Base-by-base conservation (phyloP, 2,797 vertebrate species). In the Kryptolebias ocellatus region DNA sequence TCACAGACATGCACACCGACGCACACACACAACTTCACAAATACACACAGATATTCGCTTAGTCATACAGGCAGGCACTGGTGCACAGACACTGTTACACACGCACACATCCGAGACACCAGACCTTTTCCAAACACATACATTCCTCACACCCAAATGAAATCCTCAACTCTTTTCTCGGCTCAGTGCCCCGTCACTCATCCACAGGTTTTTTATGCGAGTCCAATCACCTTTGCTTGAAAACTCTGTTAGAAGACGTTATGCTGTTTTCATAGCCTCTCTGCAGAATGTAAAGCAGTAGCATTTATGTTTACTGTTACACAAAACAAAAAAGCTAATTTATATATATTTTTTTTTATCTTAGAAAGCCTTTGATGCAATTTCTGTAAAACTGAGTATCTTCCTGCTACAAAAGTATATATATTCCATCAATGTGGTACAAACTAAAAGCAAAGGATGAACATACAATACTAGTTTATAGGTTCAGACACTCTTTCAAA, bases 141-240 rank as follows among this genome's bases (percentile, higher is more conserved):
- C 87, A 92, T 91, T 92, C 86, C 81, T 91, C 89, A 90, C 88
- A 89, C 86, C 67, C 4, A 12, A 75, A 84, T 78, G 89, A 89
- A 69, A 89, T 67, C 68, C 69, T 59, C 8, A 0, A 62, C 72
- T 78, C 65, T 68, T 83, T 83, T 74, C 83, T 87, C 54, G 61
- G 79, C 81, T 64, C 57, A 4, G 12, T 85, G 83, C 76, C 86
- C 74, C 84, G 64, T 76, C 53, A 66, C 53, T n/a, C 62, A 64
- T 71, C 54, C 10, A 58, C 12, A 49, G 56, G 28, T 42, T 78
- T 78, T 76, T 81, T 72, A 51, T 9, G 11, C 20, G 64, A 59
- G 64, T 71, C 56, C 62, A 12, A 11, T 72, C 59, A 50, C 61
- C 44, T 53, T 70, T 53, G 67, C 70, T 57, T 31, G 31, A 67